Percentiles rank a stretch among this genome's conserved stretches.
phyloP scores from a whole-genome alignment of 2,888 invertebrate genomes.

The Spodoptera exigua region DNA sequence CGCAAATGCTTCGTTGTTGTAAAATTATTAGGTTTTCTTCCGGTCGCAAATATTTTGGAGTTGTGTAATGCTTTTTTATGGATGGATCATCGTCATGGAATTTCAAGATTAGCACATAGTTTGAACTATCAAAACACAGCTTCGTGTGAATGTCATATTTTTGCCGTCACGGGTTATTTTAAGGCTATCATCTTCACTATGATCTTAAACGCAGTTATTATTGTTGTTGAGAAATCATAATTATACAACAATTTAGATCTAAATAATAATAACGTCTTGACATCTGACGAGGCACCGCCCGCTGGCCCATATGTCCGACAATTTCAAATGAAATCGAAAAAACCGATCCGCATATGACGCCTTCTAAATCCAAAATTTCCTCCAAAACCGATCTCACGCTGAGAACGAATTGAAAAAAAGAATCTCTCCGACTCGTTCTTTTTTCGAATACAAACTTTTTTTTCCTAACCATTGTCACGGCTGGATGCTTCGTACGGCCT shows the following conservation, averaged over 20 bases:
- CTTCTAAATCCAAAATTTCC: slow-evolving; percentile 85
- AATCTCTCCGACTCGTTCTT: slow-evolving; percentile 70
- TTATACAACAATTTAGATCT: slow-evolving; percentile 39
- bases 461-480: slow-evolving; percentile 68
- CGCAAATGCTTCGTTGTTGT: too few species aligned
- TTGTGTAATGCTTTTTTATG: too few species aligned
- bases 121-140: too few species aligned
- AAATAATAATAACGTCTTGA: slow-evolving; percentile 53
- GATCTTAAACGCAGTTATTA: slow-evolving; percentile 27
- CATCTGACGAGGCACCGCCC: slow-evolving; percentile 59
- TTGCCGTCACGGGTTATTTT: not conserved
- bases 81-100: too few species aligned
- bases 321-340: slow-evolving; percentile 66
- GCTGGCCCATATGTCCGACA: slow-evolving; percentile 59
- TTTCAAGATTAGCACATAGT: too few species aligned
- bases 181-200: slow-evolving; percentile 3
- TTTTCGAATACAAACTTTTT: slow-evolving; percentile 79
- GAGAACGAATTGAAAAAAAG: slow-evolving; percentile 75
- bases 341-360: slow-evolving; percentile 82
- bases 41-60: too few species aligned
- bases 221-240: slow-evolving; percentile 43
- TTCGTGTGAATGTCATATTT: too few species aligned
- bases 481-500: slow-evolving; percentile 66
- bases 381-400: slow-evolving; percentile 87
- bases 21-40: too few species aligned